phyloP scores from a whole-genome alignment of 2,797 vertebrate genomes.

The Fratercula arctica region DNA sequence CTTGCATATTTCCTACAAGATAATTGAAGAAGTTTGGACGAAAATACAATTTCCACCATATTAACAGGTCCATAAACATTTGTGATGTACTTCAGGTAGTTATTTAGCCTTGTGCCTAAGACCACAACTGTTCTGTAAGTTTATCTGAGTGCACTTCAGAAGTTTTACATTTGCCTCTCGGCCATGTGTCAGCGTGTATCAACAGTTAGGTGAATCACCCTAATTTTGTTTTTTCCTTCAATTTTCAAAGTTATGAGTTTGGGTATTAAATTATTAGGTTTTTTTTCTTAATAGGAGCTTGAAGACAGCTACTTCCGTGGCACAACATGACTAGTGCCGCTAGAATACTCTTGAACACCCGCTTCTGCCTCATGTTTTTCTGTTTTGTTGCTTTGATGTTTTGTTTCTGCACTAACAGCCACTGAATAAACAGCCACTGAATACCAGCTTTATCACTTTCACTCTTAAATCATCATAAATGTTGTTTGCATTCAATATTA shows the following conservation, averaged over 20 bases:
- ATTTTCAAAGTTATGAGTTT: not conserved
- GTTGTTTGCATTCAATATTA: not conserved
- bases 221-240: not conserved
- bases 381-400: not conserved
- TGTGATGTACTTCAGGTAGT: no score
- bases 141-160: not conserved
- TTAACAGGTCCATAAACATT: not conserved
- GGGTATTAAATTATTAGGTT: not conserved
- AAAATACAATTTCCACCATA: rapidly evolving
- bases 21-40: no score
- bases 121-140: rapidly evolving
- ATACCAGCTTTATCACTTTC: not conserved
- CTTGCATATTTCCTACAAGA: rapidly evolving
- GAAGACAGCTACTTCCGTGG: not conserved
- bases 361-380: not conserved
- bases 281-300: not conserved
- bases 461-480: not conserved
- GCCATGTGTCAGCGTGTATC: rapidly evolving
- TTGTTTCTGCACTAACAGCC: not conserved
- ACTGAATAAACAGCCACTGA: not conserved
- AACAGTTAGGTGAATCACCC: not conserved
- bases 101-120: not conserved
- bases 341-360: not conserved
- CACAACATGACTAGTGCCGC: rapidly evolving
- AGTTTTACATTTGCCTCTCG: not conserved